Conservation (phyloP, 2,888 invertebrate genomes). For the Merodon equestris region DNA sequence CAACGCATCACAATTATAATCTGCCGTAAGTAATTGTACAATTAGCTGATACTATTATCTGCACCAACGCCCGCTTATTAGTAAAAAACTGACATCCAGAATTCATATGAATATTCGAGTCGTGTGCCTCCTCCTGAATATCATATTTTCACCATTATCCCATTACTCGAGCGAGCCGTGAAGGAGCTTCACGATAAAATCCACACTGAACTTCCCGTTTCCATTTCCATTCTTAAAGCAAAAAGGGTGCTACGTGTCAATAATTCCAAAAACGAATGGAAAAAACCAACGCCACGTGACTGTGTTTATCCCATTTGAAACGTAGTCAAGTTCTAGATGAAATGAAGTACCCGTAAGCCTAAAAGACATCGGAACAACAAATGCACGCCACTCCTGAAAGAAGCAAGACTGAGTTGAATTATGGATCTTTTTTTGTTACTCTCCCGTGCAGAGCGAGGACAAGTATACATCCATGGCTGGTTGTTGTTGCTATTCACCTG, state of each 20-base stretch:
- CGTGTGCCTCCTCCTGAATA: slow-evolving; percentile 34
- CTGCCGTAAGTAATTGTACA: slow-evolving; percentile 73
- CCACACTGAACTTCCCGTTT: slow-evolving; percentile 33
- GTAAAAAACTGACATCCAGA: slow-evolving; percentile 63
- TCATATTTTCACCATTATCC: slow-evolving; percentile 59
- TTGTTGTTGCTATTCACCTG: slow-evolving; percentile 72
- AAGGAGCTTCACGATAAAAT: slow-evolving; percentile 19
- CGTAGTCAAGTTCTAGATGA: slow-evolving; percentile 73
- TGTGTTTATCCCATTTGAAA: slow-evolving; percentile 77
- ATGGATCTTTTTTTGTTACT: too few species aligned
- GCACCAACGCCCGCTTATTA: slow-evolving; percentile 70
- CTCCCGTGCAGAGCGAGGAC: too few species aligned
- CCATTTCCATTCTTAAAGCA: not conserved
- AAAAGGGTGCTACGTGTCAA: slow-evolving; percentile 57
- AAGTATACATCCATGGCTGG: too few species aligned
- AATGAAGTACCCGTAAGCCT: slow-evolving; percentile 60
- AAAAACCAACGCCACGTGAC: slow-evolving; percentile 74
- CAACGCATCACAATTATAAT: slow-evolving; percentile 67
- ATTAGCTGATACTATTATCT: slow-evolving; percentile 73
- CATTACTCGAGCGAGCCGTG: slow-evolving; percentile 40
- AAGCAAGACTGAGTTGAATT: too few species aligned
- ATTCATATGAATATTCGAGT: slow-evolving; percentile 50
- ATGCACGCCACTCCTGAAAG: slow-evolving; percentile 32
- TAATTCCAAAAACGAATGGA: slow-evolving; percentile 51
- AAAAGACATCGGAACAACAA: slow-evolving; percentile 73